phyloP scores from a whole-genome alignment of 2,113 vertebrate genomes.

The Melospiza melodia region DNA sequence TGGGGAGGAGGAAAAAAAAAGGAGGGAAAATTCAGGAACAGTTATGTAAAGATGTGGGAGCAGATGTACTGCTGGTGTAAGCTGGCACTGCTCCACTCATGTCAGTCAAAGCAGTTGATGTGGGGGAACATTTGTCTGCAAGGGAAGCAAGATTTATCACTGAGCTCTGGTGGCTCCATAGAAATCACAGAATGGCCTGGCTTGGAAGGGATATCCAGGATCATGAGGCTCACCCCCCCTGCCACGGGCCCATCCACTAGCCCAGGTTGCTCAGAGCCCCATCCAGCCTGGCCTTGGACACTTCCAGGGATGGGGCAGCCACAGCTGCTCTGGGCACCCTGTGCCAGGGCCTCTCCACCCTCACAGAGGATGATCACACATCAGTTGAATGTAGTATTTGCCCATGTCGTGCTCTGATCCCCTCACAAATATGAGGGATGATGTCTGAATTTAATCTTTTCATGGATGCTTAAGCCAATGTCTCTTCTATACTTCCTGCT shows the following conservation, averaged over 20 bases:
- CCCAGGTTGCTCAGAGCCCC: neutral
- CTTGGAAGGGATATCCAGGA: neutral
- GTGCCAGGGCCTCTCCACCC: rapidly evolving
- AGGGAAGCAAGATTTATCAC: neutral
- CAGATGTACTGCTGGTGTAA: conserved; percentile 45
- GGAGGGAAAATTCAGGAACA: neutral
- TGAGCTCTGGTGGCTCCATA: neutral
- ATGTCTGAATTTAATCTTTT: neutral
- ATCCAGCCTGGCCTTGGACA: rapidly evolving
- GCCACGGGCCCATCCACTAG: rapidly evolving
- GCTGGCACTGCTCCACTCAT: neutral
- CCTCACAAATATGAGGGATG: neutral
- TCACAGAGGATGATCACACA: neutral
- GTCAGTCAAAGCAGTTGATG: conserved; percentile 30
- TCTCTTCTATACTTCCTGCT: neutral
- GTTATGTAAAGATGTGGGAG: conserved; percentile 55
- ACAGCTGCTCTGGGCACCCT: neutral
- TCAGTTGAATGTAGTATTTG: neutral
- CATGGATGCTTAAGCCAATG: neutral
- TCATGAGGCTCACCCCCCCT: too few species aligned
- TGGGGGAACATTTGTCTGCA: conserved; percentile 13
- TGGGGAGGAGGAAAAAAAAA: neutral
- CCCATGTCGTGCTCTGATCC: neutral
- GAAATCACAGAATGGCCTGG: neutral
- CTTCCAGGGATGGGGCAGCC: neutral